Conservation (phyloP, 2,797 vertebrate species). For the Enteromius argenteus region DNA sequence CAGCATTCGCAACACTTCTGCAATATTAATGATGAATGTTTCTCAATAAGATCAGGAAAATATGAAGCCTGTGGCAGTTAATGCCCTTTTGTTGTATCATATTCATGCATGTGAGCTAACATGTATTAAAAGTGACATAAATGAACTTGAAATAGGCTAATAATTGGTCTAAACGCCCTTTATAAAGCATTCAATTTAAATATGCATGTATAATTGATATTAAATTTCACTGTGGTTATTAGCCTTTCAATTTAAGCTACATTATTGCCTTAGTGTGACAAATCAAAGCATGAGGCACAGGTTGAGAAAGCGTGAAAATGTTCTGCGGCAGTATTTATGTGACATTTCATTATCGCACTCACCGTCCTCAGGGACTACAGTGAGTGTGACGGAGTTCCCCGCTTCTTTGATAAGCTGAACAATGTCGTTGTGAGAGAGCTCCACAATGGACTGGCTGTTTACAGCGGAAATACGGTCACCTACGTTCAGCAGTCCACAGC, state of each 20-base stretch:
- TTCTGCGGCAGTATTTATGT: neutral
- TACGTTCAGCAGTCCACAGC: conserved; percentile 90
- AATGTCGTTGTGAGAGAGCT: conserved; percentile 95
- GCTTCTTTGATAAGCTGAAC: conserved; percentile 98
- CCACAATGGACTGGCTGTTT: conserved; percentile 91
- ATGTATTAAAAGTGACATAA: neutral
- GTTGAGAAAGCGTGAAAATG: neutral
- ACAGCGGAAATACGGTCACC: conserved; percentile 96
- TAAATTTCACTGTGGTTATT: conserved; percentile 13
- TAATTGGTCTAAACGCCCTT: conserved; percentile 10
- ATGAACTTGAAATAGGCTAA: neutral
- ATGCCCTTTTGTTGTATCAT: neutral
- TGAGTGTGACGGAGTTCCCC: conserved; percentile 89
- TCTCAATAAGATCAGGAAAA: neutral
- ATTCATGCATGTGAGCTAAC: neutral
- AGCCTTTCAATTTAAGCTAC: conserved; percentile 10
- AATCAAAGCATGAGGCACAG: conserved; percentile 31
- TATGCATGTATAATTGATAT: conserved; percentile 21
- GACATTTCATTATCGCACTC: conserved; percentile 58
- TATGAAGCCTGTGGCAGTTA: neutral
- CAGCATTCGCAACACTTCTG: neutral
- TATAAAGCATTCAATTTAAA: conserved; percentile 6
- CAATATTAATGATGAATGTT: neutral
- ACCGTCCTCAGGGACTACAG: conserved; percentile 95
- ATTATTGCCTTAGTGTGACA: conserved; percentile 18